Evolutionary conservation across 2,888 invertebrate genomes (phyloP), one percentile per base, ranked within the genome.

Genomic region (Gonocerus acuteangulatus): DNA sequence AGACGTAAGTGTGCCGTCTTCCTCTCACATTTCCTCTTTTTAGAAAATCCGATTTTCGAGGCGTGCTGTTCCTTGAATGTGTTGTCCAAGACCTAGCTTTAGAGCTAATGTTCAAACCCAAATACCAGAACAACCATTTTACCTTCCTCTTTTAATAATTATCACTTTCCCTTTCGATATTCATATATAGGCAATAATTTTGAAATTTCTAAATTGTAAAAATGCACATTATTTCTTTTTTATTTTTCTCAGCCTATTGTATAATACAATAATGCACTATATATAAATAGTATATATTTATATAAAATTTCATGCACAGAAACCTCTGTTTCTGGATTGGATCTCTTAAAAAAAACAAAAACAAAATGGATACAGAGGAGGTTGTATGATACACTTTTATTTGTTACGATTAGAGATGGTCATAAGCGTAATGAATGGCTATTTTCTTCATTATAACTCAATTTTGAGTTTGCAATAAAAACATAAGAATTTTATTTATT

Each of bases 251-350:
- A 42, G 54, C 54, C 34, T 44, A 54, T 54, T 54, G 54, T 54
- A 54, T 54, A 11, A 54, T 54, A 54, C n/a, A 54, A n/a, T 54
- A 36, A 36, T 44, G 39, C 54, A 54, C 54, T 54, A 27, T 48
- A 48, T 48, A 48, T 9, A 34, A 34, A 51, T 36, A 51, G 51
- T 34, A 51, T 36, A 51, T 51, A 36, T 51, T 51, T 51, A 51
- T 51, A 36, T 51, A 51, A 19, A 51, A 51, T 51, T 32, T 13
- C 2, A 36, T 13, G 51, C 51, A 51, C 51, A 36, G 19, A 36
- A 34, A 19, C 19, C 51, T 51, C 51, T 51, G 51, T 34, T 18
- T 36, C 34, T 51, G 4, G n/a, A 51, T 34, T 51, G 16, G 34
- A 36, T 32, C 19, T 49, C 19, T 49, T 49, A 13, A 15, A 49